Base-by-base conservation (phyloP, 2,888 invertebrate genomes). In the Rhyacophila evoluta region DNA sequence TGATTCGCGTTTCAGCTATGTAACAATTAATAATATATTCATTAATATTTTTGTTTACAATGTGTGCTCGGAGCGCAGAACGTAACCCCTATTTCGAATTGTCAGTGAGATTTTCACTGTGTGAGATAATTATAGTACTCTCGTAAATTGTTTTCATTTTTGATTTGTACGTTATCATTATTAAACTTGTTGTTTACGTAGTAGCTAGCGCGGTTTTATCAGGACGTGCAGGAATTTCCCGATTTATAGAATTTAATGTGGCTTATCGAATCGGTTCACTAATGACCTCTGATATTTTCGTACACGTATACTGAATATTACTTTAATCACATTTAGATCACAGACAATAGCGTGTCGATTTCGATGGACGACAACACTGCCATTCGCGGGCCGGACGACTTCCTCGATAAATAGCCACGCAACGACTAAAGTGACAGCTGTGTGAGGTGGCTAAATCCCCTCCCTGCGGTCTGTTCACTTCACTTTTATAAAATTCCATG, bases 151-250 rank as follows among this genome's bases (percentile, higher is more conserved):
- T 67, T 78, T 78, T 78, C 74, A 78, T 78, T 78, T 78, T 78
- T 15, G 78, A 78, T 37, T 78, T 78, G 33, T 78, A 78, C 73
- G 72, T 28, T 74, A 74, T 78, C 74, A 78, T 78, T 78, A 39
- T 69, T 12, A 25, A 68, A 68, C 28, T 28, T n/a, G 12, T 55
- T 55, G 55, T 55, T 55, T 55, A 55, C 55, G 15, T 55, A 55
- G n/a, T n/a, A n/a, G n/a, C 15, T 55, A 2, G 25, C 1, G 4
- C 15, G 6, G 19, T 55, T 19, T 55, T 19, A 55, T 55, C 55
- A 55, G 10, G 15, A 33, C 6, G 6, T 33, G 6, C 2, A 25
- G 55, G 25, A 55, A 55, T 55, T 19, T 12, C 55, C 55, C 55
- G 19, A 10, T 19, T 19, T 1, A 0, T 41, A 15, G 15, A 41